Conservation (phyloP, 2,888 invertebrate species). For the Drosophila maculinotata region DNA sequence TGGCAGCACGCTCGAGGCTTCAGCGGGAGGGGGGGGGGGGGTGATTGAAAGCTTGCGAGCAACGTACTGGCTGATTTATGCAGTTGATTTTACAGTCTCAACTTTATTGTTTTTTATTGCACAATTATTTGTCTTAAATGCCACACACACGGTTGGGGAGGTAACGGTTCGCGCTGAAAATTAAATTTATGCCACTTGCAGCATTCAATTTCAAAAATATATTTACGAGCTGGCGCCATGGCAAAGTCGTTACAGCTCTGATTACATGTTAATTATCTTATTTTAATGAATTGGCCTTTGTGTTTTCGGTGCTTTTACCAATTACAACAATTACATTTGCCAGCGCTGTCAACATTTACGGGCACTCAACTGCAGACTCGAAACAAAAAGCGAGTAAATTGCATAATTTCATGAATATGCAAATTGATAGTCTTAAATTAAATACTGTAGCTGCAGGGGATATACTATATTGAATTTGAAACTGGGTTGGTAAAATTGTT, state of each 20-base stretch:
- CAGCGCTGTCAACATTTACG: constrained; percentile 27
- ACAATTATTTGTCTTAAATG: constrained; percentile 52
- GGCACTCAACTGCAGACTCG: constrained; percentile 12
- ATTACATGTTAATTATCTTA: constrained; percentile 78
- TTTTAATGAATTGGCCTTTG: constrained; percentile 51
- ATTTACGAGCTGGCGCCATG: constrained; percentile 32
- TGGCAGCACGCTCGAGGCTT: constrained; percentile 32
- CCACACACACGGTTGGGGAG: constrained; percentile 1
- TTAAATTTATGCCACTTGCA: constrained; percentile 48
- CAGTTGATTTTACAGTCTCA: constrained; percentile 65
- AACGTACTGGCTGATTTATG: constrained; percentile 60
- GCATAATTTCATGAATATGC: constrained; percentile 46
- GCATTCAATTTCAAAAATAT: constrained; percentile 42
- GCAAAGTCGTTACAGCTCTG: constrained; percentile 64
- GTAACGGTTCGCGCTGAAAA: constrained; percentile 27
- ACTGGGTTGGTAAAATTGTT: neutral
- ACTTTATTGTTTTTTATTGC: constrained; percentile 68
- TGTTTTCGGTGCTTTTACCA: constrained; percentile 30
- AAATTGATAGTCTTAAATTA: constrained; percentile 34
- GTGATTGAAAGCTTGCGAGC: too few relatives aligned
- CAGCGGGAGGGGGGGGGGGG: neutral
- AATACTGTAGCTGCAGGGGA: too few relatives aligned
- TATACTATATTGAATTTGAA: neutral
- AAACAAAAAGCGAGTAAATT: neutral
- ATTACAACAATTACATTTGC: constrained; percentile 42